phyloP scores from a whole-genome alignment of 2,888 invertebrate species.

The Stenurella melanura region DNA sequence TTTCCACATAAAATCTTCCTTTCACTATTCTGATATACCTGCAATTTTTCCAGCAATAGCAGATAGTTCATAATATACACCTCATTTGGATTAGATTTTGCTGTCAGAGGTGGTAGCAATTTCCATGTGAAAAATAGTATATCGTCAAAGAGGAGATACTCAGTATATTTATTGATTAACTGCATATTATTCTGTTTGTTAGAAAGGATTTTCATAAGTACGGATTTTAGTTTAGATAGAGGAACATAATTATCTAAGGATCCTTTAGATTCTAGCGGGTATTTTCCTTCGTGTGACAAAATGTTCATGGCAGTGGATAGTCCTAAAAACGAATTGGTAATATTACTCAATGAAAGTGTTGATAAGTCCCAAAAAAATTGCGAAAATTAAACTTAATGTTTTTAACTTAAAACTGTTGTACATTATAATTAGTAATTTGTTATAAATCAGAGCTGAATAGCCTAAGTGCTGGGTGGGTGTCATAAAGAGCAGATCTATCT shows the following conservation, averaged over 20 bases:
- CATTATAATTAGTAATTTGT: too few species aligned
- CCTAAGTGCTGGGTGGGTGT: too few species aligned
- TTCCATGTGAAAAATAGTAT: conserved; percentile 84
- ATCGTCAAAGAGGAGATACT: conserved; percentile 85
- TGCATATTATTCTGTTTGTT: conserved; percentile 78
- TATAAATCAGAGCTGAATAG: too few species aligned
- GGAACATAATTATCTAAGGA: conserved; percentile 80
- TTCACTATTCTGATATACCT: conserved; percentile 64
- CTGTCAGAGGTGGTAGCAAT: conserved; percentile 76
- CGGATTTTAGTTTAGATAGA: conserved; percentile 78
- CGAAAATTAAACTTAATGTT: too few species aligned
- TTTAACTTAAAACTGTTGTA: too few species aligned
- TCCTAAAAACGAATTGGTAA: conserved; percentile 70
- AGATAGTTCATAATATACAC: conserved; percentile 70
- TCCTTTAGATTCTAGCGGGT: conserved; percentile 77
- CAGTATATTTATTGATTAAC: conserved; percentile 82
- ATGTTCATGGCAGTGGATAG: conserved; percentile 84
- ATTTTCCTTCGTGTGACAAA: conserved; percentile 82
- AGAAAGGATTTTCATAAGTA: conserved; percentile 80
- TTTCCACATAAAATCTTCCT: conserved; percentile 64
- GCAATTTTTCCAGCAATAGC: conserved; percentile 68
- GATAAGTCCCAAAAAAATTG: too few species aligned
- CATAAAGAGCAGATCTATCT: too few species aligned
- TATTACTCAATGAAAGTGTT: too few species aligned
- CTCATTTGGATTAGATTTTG: conserved; percentile 75